Base-by-base conservation (phyloP, 2,888 invertebrate species). In the Alviniconcha strummeri region DNA sequence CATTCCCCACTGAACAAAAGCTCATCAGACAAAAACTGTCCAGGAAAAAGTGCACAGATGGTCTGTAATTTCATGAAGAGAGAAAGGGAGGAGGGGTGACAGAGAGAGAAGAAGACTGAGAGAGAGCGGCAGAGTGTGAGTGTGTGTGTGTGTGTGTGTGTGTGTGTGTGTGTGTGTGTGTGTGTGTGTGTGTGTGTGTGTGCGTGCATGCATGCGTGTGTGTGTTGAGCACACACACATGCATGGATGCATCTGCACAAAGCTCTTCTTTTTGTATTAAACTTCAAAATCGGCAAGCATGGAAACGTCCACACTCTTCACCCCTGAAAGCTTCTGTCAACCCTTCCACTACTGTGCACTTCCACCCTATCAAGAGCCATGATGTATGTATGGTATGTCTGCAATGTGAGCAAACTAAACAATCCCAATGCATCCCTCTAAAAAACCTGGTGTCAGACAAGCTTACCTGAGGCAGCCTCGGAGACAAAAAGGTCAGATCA, bases 81-180 rank as follows among this genome's bases (percentile, higher is more conserved):
- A 72, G 11, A 72, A 36, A 36, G 19, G 52, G 36, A 72, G 72
- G 52, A 8, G 52, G 36, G 52, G 72, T 52, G 9, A 52, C 36
- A 72, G 19, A 72, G 52, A 72, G 72, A 36, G 72, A 6, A 8
- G 52, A 1, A 15, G 72, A 36, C 7, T 7, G 72, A 36, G 72
- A 72, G 72, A 19, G 72, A 72, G 72, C 5, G 72, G 36, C 36
- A 15, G 15, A 2, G 36, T n/a, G n/a, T n/a, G 36, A 2, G 36
- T 36, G 36, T 36, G 15, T 9, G 36, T 72, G 36, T 72, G 72
- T 72, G 72, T 72, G 72, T 72, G 36, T 72, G 72, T 72, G 72
- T 72, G 72, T 72, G 72, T 6, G 6, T 72, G 72, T 36, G 72
- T 72, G 72, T 36, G 19, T 72, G 72, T 72, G 72, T 36, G 36